Evolutionary conservation across 2,888 invertebrate species (phyloP).

Genomic region (Lucinisca nassula): DNA sequence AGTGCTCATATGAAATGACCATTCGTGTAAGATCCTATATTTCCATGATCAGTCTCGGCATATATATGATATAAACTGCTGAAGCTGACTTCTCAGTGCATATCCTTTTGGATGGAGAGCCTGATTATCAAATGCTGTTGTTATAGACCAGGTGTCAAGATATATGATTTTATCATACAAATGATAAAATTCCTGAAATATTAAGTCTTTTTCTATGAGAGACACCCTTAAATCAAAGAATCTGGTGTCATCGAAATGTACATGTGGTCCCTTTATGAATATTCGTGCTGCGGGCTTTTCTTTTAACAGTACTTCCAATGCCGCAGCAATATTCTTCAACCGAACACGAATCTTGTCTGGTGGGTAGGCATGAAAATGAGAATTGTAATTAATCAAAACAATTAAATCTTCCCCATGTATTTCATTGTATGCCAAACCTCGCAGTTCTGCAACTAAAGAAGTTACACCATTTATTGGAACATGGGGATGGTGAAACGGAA

Average conservation of each 20-base stretch:
- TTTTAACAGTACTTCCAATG: slow-evolving; percentile 18
- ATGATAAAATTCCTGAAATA: slow-evolving; percentile 41
- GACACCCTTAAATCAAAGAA: slow-evolving; percentile 54
- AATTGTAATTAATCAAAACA: slow-evolving; percentile 39
- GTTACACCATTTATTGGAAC: slow-evolving; percentile 38
- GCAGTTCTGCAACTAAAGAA: slow-evolving; percentile 31
- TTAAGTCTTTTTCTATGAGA: slow-evolving; percentile 35
- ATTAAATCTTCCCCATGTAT: slow-evolving; percentile 30
- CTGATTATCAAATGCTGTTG: slow-evolving; percentile 46
- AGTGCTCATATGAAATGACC: too few species aligned
- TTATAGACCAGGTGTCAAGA: slow-evolving; percentile 53
- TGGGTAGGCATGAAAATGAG: slow-evolving; percentile 52
- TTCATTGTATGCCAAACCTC: neutral
- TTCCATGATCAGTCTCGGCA: too few species aligned
- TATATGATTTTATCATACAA: slow-evolving; percentile 48
- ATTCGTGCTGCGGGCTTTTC: slow-evolving; percentile 46
- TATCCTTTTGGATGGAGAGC: slow-evolving; percentile 37
- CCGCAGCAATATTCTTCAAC: neutral
- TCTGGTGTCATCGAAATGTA: slow-evolving; percentile 25
- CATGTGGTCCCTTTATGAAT: slow-evolving; percentile 56
- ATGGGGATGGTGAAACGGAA: slow-evolving; percentile 56
- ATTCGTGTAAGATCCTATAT: too few species aligned
- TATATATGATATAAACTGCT: slow-evolving; percentile 56
- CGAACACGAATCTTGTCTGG: slow-evolving; percentile 20
- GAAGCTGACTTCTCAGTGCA: slow-evolving; percentile 43